Base-by-base conservation (phyloP, 1,140 invertebrate species). In the Bombyx mandarina region DNA sequence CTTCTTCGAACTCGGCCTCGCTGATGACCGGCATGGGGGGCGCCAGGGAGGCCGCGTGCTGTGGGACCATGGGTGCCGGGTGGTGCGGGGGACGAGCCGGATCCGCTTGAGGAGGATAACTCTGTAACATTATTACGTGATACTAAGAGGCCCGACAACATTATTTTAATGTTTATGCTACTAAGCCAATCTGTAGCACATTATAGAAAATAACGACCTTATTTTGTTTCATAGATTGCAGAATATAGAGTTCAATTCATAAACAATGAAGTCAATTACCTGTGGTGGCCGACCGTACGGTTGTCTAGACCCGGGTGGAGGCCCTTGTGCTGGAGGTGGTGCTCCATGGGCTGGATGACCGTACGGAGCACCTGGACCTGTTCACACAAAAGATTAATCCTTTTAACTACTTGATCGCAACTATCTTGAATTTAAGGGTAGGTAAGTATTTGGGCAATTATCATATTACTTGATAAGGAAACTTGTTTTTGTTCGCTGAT, bases 1-100 rank as follows among this genome's bases (percentile, higher is more conserved):
- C 97, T 86, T 99, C 98, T 88, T 99, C 98, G 88, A 99, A 99
- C 89, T 99, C 98, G 63, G 94, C 93, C 85, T 99, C 98, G 62
- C 92, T 94, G 26, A 99, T 90, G 44, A 91, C 91, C 1, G 94
- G 92, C 44, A 57, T 64, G 7, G 67, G 63, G 48, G 58, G 49
- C 54, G 63, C 55, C 10, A 63, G 49, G 59, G 65, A 71, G 7
- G 64, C 18, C 1, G 66, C 50, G 62, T 10, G 71, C 51, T 42
- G 66, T 44, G 64, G 62, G 12, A 64, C 68, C 42, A 73, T 54
- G 45, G 69, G 62, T 3, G 71, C 62, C 8, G 67, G 56, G 67
- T 71, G 73, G 62, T 73, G 75, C 0, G 65, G 61, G 10, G 66
- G 62, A 0, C 76, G 77, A 3, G 57, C 64, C 7, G 71, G 61